Evolutionary conservation across 1,140 invertebrate genomes (phyloP).

Genomic region (Cardiocondyla obscurior): DNA sequence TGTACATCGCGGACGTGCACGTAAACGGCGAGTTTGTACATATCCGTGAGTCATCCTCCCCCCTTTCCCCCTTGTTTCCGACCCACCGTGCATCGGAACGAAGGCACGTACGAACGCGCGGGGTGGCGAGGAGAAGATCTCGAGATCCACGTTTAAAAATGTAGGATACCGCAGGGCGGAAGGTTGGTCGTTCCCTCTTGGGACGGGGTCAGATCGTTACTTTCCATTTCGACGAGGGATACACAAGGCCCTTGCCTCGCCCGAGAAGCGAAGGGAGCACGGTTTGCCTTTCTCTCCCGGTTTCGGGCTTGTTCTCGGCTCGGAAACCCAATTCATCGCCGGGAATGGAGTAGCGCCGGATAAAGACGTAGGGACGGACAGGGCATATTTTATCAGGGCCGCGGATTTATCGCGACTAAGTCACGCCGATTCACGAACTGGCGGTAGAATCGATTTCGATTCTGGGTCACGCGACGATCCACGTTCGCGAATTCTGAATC

Average conservation of each 20-base stretch:
- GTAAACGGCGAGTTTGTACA: neutral
- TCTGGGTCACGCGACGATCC: neutral
- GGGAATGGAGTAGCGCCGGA: slow-evolving; percentile 12
- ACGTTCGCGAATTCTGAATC: neutral
- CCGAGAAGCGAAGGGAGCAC: neutral
- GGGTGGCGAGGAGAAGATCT: neutral
- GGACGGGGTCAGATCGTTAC: slow-evolving; percentile 51
- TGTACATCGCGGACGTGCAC: slow-evolving; percentile 23
- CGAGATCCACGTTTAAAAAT: slow-evolving; percentile 67
- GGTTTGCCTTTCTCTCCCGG: neutral
- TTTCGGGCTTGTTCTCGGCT: neutral
- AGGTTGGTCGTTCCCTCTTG: slow-evolving; percentile 60
- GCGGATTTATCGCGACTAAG: slow-evolving; percentile 1
- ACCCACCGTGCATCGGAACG: neutral
- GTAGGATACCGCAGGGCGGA: slow-evolving; percentile 49
- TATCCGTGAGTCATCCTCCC: neutral
- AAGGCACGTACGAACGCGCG: slow-evolving; percentile 33
- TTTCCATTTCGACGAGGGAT: slow-evolving; percentile 43
- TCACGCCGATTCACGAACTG: neutral
- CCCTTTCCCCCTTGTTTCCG: neutral
- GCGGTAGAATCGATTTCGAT: neutral
- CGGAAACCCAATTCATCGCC: slow-evolving; percentile 15
- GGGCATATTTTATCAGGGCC: neutral
- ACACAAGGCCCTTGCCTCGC: neutral
- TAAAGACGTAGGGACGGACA: neutral